phyloP scores from a whole-genome alignment of 1,140 invertebrate genomes.

The Carposina sasakii region DNA sequence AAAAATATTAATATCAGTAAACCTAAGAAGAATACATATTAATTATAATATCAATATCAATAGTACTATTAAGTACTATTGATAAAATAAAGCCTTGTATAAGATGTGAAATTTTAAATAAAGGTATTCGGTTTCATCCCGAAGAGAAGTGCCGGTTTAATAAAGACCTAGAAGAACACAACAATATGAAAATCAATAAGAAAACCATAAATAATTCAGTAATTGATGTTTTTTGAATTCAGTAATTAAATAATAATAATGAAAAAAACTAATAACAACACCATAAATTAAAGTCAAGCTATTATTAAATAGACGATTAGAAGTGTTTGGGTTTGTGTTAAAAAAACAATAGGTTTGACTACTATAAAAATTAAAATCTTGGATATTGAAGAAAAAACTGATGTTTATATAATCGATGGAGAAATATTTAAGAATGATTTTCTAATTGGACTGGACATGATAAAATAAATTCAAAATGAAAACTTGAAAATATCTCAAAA shows the following conservation, averaged over 20 bases:
- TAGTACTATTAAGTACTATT: too few species aligned
- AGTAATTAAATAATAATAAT: slow-evolving; percentile 11
- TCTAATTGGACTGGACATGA: slow-evolving; percentile 17
- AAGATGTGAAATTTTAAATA: slow-evolving; percentile 33
- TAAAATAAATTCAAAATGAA: slow-evolving; percentile 24
- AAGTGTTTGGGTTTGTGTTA: too few species aligned
- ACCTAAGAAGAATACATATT: too few species aligned
- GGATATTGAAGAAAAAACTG: slow-evolving; percentile 18
- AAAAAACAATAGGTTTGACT: too few species aligned
- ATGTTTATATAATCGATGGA: slow-evolving; percentile 25
- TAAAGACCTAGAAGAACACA: slow-evolving; percentile 13
- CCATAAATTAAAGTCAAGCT: too few species aligned
- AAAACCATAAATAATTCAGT: too few species aligned
- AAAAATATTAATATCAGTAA: too few species aligned
- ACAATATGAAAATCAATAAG: too few species aligned
- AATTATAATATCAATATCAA: too few species aligned
- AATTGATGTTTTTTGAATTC: too few species aligned
- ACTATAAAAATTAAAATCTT: slow-evolving; percentile 24
- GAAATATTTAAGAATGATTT: slow-evolving; percentile 28
- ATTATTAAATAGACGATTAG: too few species aligned
- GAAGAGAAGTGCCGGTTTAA: slow-evolving; percentile 35
- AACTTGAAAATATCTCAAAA: slow-evolving; percentile 19
- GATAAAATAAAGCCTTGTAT: slow-evolving; percentile 25
- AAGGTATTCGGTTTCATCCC: slow-evolving; percentile 28
- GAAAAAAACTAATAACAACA: slow-evolving; percentile 29